Evolutionary conservation across 2,113 vertebrate species (phyloP).

Genomic region (Albula glossodonta): DNA sequence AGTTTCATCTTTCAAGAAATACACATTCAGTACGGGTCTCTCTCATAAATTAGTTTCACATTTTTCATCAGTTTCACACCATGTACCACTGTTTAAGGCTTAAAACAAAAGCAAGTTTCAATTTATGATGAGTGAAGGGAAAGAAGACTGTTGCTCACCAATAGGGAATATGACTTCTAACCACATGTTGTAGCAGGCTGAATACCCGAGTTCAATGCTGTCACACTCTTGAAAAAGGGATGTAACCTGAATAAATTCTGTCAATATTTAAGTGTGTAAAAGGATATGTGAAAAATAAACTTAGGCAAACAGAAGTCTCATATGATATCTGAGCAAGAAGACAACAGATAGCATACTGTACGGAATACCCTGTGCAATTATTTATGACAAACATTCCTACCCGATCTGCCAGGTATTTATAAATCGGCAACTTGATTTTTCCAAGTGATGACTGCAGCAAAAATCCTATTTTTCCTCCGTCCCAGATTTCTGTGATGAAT

Average conservation of each 20-base stretch:
- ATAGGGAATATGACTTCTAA: not conserved
- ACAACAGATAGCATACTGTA: conserved; percentile 62
- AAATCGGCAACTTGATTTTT: conserved; percentile 18
- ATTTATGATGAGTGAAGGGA: not conserved
- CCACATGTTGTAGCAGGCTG: not conserved
- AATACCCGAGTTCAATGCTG: not conserved
- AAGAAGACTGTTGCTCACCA: not conserved
- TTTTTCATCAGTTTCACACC: not conserved
- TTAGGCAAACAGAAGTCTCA: not conserved
- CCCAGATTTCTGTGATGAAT: conserved; percentile 12
- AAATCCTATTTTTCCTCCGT: conserved; percentile 19
- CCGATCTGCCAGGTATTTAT: conserved; percentile 49
- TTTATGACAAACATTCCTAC: conserved; percentile 54
- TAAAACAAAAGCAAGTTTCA: not conserved
- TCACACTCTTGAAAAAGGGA: not conserved
- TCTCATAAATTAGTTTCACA: not conserved
- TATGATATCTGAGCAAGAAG: conserved; percentile 8
- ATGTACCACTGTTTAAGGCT: not conserved
- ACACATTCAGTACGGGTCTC: not conserved
- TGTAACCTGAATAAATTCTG: not conserved
- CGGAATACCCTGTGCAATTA: conserved; percentile 65
- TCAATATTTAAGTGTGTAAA: not conserved
- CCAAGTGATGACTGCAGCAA: conserved; percentile 30
- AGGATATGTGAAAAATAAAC: not conserved
- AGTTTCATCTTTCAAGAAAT: not conserved